Base-by-base conservation (phyloP, 2,888 invertebrate species). In the Cryptops parisi region DNA sequence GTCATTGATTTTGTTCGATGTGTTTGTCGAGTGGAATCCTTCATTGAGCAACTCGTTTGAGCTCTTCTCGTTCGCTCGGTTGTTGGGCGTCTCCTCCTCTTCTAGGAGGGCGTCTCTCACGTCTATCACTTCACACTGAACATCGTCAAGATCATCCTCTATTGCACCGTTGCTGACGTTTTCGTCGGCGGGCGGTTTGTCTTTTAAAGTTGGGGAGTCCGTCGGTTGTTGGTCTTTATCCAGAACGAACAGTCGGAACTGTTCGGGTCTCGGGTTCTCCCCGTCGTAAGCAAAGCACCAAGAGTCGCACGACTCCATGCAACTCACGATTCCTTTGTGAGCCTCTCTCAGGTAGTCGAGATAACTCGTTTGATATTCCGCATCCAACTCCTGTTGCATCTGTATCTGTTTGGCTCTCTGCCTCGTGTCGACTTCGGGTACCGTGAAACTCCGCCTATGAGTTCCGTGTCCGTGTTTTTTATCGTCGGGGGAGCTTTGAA, bases 251-350 rank as follows among this genome's bases (percentile, higher is more conserved):
- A 49, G 21, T 27, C 25, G 17, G 17, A n/a, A 26, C 26, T 47
- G 26, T n/a, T 26, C 62, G n/a, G 63, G 65, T 2, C 69, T 59
- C 0, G 72, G 71, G 53, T 73, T 70, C 45, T 74, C 72, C 12
- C 79, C 81, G 62, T 84, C 81, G 70, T 91, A 94, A 47, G 74
- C 77, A 57, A 81, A 81, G 3, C 79, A 79, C 94, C 94, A 94
- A 51, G 74, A 73, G 0, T 72, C 67, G 65, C 89, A 89, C 0
- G 87, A 85, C 27, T 77, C 70, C 40, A 80, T 76, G 64, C 87
- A 83, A 9, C 79, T 75, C 24, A 78, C 76, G 51, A 93, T 82
- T 66, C 82, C 82, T 63, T 77, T 78, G 58, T 84, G 76, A 0
- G 91, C 89, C 67, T 88, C 87, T 64, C 81, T 81, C 26, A 94